Conservation (phyloP, 2,797 vertebrate species). For the Labeo calbasu region DNA sequence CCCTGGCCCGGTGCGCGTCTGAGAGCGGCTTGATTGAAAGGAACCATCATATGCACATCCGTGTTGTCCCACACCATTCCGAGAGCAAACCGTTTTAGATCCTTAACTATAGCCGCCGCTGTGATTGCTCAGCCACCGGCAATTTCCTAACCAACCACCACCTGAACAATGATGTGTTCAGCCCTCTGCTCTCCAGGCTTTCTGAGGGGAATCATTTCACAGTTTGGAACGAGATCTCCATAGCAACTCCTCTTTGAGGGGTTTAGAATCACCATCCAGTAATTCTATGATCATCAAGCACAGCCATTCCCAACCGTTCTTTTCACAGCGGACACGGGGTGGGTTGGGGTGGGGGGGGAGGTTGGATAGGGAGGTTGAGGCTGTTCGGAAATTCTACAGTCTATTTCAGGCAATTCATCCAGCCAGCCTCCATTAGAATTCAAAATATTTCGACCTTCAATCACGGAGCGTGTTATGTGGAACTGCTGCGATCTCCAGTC, state of each 20-base stretch:
- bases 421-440: conserved; percentile 99
- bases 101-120: conserved; percentile 98
- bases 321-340: conserved; percentile 98
- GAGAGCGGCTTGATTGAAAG: conserved; percentile 89
- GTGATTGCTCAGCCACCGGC: conserved; percentile 99
- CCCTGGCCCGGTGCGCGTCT: conserved; percentile 66
- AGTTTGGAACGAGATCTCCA: conserved; percentile 99
- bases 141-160: conserved; percentile 99
- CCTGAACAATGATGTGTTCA: conserved; percentile 99
- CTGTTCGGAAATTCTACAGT: conserved; percentile 98
- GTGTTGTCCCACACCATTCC: conserved; percentile 99
- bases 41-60: conserved; percentile 90
- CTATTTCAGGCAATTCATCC: conserved; percentile 99
- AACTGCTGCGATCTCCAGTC: conserved; percentile 99
- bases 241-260: conserved; percentile 99
- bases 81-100: conserved; percentile 99
- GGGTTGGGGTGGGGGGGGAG: conserved; percentile 55
- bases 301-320: conserved; percentile 99
- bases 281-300: conserved; percentile 99
- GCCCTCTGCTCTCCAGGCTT: conserved; percentile 98
- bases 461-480: conserved; percentile 99
- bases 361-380: conserved; percentile 71
- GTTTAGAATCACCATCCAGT: conserved; percentile 99
- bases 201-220: conserved; percentile 99
- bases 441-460: conserved; percentile 99